Percentiles rank a stretch among this genome's conserved stretches.
Conservation (phyloP, 2,113 vertebrate species). For the Epinephelus moara region DNA sequence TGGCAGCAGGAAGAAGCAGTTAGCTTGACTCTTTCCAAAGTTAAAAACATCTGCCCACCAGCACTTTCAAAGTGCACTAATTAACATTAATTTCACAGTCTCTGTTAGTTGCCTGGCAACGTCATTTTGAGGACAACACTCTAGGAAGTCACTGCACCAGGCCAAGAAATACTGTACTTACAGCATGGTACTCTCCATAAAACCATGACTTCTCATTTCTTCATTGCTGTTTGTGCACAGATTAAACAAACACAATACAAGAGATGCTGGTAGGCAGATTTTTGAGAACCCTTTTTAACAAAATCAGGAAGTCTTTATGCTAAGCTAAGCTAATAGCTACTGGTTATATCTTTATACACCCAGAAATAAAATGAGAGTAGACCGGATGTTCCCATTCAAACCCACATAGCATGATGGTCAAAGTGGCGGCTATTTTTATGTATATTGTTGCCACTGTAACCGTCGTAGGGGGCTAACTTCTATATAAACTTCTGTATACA, state of each 20-base stretch:
- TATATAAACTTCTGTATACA: too few relatives aligned
- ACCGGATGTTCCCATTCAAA: too few relatives aligned
- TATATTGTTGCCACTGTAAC: too few relatives aligned
- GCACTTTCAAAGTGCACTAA: background rate
- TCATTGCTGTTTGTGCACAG: background rate
- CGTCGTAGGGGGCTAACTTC: too few relatives aligned
- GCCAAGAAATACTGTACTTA: background rate
- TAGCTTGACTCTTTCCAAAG: background rate
- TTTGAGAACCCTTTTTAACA: background rate
- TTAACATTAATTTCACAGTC: background rate
- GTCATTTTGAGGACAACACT: background rate
- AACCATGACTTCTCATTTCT: background rate
- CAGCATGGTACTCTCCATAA: background rate
- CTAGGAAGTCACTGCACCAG: background rate
- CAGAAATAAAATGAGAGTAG: too few relatives aligned
- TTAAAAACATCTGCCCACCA: background rate
- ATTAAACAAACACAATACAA: background rate
- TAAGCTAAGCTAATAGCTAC: too few relatives aligned
- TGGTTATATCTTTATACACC: too few relatives aligned
- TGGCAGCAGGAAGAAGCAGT: background rate
- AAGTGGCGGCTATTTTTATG: too few relatives aligned
- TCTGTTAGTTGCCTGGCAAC: slow-evolving; percentile 14
- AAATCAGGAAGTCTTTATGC: too few relatives aligned
- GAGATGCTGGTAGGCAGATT: background rate
- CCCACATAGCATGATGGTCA: too few relatives aligned